Evolutionary conservation across 2,797 vertebrate genomes (phyloP).

Genomic region (Sebastes oblongus): DNA sequence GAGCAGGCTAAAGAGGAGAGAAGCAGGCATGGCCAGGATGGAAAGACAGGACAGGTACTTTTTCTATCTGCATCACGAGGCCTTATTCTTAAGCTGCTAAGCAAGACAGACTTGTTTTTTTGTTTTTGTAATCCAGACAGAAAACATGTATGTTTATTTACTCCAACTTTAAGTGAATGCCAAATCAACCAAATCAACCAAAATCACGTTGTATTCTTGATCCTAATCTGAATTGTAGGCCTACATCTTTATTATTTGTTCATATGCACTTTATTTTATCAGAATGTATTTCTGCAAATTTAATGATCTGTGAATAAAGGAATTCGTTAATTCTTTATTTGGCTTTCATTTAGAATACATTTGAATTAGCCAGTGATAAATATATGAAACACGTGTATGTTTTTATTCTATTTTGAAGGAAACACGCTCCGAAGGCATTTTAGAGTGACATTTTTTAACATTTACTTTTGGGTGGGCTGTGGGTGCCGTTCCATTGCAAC

Average conservation of each 20-base stretch:
- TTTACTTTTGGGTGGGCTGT: conserved; percentile 26
- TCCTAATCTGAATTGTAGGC: not conserved
- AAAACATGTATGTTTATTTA: conserved; percentile 14
- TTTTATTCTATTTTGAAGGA: not conserved
- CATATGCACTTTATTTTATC: conserved; percentile 48
- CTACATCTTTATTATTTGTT: conserved; percentile 17
- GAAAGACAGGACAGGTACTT: not conserved
- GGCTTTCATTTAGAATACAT: conserved; percentile 1
- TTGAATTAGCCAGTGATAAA: not conserved
- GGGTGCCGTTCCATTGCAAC: conserved; percentile 23
- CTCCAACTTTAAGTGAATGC: conserved; percentile 31
- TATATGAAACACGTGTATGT: not conserved
- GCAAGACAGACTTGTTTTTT: conserved; percentile 1
- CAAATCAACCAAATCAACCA: conserved; percentile 58
- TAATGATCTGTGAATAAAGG: conserved; percentile 51
- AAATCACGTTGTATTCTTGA: conserved; percentile 9
- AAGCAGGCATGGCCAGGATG: not conserved
- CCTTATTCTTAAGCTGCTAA: conserved; percentile 44
- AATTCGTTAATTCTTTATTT: not conserved
- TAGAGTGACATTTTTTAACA: not conserved
- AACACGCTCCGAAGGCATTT: not conserved
- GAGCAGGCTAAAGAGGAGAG: not conserved
- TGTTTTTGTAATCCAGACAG: not conserved
- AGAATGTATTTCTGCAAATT: conserved; percentile 33
- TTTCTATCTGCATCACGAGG: conserved; percentile 17